A percentile compares a stretch with the other conserved stretches of the same genome.
These are phyloP conservation scores for Choloepus hoffmanni DNA, from an alignment of 2,113 vertebrate species.

Conservation along the genomic window DNA sequence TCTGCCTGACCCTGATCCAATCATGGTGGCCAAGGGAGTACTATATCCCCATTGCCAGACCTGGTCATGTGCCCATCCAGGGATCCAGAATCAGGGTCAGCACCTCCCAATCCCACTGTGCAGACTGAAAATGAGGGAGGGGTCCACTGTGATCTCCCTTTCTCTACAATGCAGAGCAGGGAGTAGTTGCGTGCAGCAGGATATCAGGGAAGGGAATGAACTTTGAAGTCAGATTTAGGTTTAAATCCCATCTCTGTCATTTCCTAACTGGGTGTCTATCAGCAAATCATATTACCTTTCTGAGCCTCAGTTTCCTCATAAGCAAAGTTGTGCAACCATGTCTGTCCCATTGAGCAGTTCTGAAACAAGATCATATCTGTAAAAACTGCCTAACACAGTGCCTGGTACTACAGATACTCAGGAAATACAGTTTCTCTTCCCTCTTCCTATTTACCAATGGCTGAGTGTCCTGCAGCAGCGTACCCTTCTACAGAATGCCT, in stretches of 20 bases:
- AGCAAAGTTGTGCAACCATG: not conserved
- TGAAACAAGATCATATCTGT: not conserved
- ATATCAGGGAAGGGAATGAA: not conserved
- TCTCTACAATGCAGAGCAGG: not conserved
- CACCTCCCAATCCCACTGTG: fast-evolving
- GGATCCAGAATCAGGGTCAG: not conserved
- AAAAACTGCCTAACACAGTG: not conserved
- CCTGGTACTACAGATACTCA: not conserved
- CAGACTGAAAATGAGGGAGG: not conserved
- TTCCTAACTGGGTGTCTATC: not conserved
- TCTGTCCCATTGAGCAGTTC: not conserved
- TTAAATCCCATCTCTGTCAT: not conserved
- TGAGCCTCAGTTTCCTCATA: not conserved
- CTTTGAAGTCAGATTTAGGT: not conserved
- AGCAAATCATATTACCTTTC: not conserved
- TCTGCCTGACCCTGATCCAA: not conserved
- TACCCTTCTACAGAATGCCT: not conserved
- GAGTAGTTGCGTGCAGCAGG: not conserved
- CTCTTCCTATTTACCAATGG: not conserved
- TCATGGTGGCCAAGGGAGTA: not conserved
- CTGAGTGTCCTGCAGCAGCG: not conserved
- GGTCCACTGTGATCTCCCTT: not conserved
- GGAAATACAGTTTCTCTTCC: not conserved
- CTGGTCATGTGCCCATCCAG: not conserved
- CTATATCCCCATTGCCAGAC: not conserved